Evolutionary conservation across 2,113 vertebrate genomes (phyloP), one percentile per base, ranked within the genome.

Genomic region (Erpornis zantholeuca): DNA sequence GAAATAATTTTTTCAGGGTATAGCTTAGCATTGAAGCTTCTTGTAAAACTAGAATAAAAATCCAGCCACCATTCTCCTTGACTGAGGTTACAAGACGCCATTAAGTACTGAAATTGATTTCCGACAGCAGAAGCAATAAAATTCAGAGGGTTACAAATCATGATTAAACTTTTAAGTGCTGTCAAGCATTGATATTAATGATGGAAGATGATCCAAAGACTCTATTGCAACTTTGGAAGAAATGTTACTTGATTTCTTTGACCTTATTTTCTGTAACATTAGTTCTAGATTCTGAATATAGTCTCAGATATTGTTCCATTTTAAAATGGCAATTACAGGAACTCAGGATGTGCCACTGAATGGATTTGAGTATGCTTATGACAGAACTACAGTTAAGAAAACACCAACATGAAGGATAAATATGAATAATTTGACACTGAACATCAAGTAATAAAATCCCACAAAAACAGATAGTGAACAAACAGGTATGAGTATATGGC

Each of bases 221-320:
- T 23, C 22, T 77, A 40, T 4, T 76, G 47, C 2, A 11, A 88
- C 49, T 87, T 64, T 81, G n/a, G 23, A 71, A 59, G 63, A 45
- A 42, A 86, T 17, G 22, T 61, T 44, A 65, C 31, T 88, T 63
- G 36, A 78, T 77, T 45, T 73, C 40, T 59, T 87, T 44, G 89
- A 89, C 57, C 69, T 96, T 93, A 92, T 80, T 82, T 96, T 93
- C 79, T 94, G 10, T 78, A 61, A 75, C 76, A 63, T 85, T 82
- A 89, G 50, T 15, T 78, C 63, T 40, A 40, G 29, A 27, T 77
- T 72, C 70, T 73, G 69, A 23, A 85, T 88, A 42, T 54, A 88
- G 81, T 57, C 11, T 72, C 79, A 86, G 56, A 65, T 38, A 82
- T 29, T 0, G 2, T 56, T 84, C 35, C 15, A 27, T n/a, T 50